phyloP scores from a whole-genome alignment of 92 coral and sea anemone genomes.

The Parazoanthus swiftii region DNA sequence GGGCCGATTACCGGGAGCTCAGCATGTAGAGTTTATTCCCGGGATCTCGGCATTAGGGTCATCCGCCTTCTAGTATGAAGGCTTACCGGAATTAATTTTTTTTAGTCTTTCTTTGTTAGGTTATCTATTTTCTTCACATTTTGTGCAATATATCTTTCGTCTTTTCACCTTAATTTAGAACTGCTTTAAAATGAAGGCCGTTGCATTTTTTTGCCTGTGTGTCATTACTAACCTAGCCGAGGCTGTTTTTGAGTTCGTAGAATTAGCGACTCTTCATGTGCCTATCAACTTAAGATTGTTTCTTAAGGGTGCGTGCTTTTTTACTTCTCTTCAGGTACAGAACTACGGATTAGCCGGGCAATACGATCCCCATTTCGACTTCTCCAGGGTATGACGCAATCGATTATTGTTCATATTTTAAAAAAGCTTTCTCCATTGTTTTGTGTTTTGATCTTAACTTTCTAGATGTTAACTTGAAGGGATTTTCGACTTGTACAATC shows the following conservation, averaged over 20 bases:
- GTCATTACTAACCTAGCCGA: not conserved
- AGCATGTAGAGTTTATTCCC: too few relatives aligned
- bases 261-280: too few relatives aligned
- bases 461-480: too few relatives aligned
- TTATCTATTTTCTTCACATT: not conserved
- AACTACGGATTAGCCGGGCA: slow-evolving; percentile 98
- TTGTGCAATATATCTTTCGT: not conserved
- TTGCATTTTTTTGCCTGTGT: not conserved
- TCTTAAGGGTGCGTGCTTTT: not conserved
- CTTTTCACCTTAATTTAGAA: not conserved
- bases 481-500: too few relatives aligned
- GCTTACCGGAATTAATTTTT: too few relatives aligned
- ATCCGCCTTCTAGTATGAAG: too few relatives aligned
- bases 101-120: too few relatives aligned
- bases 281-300: not conserved
- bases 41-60: too few relatives aligned
- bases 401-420: not conserved
- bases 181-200: not conserved
- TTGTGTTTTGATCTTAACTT: not conserved
- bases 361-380: slow-evolving; percentile 98
- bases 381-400: slow-evolving; percentile 76
- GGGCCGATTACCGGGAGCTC: too few relatives aligned
- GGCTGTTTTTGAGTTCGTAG: too few relatives aligned
- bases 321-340: slow-evolving; percentile 71
- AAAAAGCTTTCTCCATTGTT: too few relatives aligned